Conservation (phyloP, 2,888 invertebrate genomes). For the Cantharis rufa region DNA sequence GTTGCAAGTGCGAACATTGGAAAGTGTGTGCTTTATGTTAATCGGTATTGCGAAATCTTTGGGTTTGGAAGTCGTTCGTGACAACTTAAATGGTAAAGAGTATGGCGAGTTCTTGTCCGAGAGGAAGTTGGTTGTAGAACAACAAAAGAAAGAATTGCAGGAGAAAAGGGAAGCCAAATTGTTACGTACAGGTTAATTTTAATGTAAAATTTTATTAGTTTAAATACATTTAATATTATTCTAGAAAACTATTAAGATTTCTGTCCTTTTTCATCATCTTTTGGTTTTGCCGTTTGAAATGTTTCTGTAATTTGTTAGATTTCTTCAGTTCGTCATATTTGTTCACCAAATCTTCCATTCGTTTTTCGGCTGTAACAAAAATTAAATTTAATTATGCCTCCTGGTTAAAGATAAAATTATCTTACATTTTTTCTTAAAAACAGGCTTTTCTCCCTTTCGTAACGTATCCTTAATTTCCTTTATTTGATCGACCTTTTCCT, state of each 20-base stretch:
- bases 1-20: slow-evolving; percentile 63
- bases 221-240: not conserved
- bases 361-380: slow-evolving; percentile 72
- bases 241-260: not conserved
- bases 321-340: slow-evolving; percentile 82
- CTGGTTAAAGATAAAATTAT: slow-evolving; percentile 22
- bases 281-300: slow-evolving; percentile 79
- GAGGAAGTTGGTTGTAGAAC: slow-evolving; percentile 69
- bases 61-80: slow-evolving; percentile 83
- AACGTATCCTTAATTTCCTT: slow-evolving; percentile 63
- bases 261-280: slow-evolving; percentile 62
- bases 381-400: not conserved
- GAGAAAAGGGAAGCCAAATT: slow-evolving; percentile 89
- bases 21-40: slow-evolving; percentile 80
- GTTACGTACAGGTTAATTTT: slow-evolving; percentile 72
- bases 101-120: slow-evolving; percentile 82
- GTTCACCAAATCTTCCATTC: slow-evolving; percentile 73
- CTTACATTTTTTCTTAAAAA: slow-evolving; percentile 75
- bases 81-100: slow-evolving; percentile 73
- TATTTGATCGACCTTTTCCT: slow-evolving; percentile 61
- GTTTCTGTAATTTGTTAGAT: slow-evolving; percentile 76
- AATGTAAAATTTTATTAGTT: slow-evolving; percentile 1
- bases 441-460: slow-evolving; percentile 71
- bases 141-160: slow-evolving; percentile 76
- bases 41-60: slow-evolving; percentile 77